Evolutionary conservation across 64 coral and sea anemone genomes (phyloP).

Genomic region (Stylophora pistillata): DNA sequence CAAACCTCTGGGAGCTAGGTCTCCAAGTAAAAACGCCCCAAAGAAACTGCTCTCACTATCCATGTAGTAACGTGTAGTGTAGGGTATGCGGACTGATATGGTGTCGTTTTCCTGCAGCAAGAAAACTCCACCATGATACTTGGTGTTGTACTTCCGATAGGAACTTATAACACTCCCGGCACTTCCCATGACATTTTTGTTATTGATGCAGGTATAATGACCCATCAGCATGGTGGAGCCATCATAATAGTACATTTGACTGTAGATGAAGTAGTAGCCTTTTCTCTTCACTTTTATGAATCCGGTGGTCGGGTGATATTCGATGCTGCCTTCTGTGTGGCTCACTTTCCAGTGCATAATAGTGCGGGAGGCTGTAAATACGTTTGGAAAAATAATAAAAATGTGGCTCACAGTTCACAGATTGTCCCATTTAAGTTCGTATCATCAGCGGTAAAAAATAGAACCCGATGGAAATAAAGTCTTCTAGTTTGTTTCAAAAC

Average conservation of each 20-base stretch:
- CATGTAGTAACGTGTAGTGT: not conserved
- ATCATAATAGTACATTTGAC: constrained; percentile 45
- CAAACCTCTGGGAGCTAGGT: not conserved
- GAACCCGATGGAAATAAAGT: no score
- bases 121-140: constrained; percentile 72
- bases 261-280: constrained; percentile 74
- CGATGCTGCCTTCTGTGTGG: constrained; percentile 36
- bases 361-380: rapidly evolving
- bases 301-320: constrained; percentile 22
- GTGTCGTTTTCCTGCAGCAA: constrained; percentile 32
- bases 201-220: constrained; percentile 61
- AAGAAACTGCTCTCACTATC: constrained; percentile 2
- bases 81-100: constrained; percentile 19
- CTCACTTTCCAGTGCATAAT: constrained; percentile 12
- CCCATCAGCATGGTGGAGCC: not conserved
- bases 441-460: no score
- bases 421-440: no score
- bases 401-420: no score
- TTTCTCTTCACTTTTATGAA: constrained; percentile 46
- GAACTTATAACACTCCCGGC: constrained; percentile 5
- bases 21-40: constrained; percentile 40
- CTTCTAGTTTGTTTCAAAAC: no score
- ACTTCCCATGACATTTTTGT: constrained; percentile 39
- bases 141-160: constrained; percentile 38
- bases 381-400: no score